These are phyloP conservation scores for Rhinolophus ferrumequinum DNA, from an alignment of 2,113 vertebrate species.

Conservation along the genomic window DNA sequence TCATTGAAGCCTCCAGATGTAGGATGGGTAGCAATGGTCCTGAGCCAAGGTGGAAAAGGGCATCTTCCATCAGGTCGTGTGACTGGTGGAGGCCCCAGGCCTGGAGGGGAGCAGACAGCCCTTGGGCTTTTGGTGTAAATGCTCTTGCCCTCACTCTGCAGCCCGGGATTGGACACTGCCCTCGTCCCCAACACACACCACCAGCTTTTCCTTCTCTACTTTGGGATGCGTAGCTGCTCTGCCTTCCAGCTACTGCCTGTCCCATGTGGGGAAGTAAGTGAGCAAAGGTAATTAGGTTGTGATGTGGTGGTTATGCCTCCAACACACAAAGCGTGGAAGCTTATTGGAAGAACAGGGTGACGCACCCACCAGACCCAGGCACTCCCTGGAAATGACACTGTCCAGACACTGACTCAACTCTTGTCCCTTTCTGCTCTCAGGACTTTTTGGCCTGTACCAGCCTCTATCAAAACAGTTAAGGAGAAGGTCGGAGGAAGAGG, in stretches of 20 bases:
- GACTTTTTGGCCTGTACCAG: not conserved
- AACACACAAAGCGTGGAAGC: not conserved
- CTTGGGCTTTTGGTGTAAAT: not conserved
- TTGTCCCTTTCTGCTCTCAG: not conserved
- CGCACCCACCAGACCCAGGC: not conserved
- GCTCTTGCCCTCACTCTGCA: not conserved
- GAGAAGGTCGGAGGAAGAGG: not conserved
- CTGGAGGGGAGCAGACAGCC: not conserved
- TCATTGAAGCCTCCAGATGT: constrained; percentile 88
- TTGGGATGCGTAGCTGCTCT: too few relatives aligned
- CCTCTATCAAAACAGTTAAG: not conserved
- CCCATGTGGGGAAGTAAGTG: not conserved
- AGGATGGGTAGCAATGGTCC: constrained; percentile 75
- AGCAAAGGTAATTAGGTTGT: not conserved
- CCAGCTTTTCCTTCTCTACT: not conserved
- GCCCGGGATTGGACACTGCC: not conserved
- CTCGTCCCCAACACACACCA: not conserved
- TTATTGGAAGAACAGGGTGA: not conserved
- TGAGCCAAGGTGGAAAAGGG: not conserved
- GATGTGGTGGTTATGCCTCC: not conserved
- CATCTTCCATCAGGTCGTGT: not conserved
- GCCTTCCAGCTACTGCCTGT: not conserved
- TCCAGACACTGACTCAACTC: not conserved
- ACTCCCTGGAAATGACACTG: not conserved
- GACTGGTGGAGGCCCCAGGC: not conserved